These are phyloP conservation scores for Podargus strigoides DNA, from an alignment of 2,797 vertebrate genomes.

Conservation along the genomic window DNA sequence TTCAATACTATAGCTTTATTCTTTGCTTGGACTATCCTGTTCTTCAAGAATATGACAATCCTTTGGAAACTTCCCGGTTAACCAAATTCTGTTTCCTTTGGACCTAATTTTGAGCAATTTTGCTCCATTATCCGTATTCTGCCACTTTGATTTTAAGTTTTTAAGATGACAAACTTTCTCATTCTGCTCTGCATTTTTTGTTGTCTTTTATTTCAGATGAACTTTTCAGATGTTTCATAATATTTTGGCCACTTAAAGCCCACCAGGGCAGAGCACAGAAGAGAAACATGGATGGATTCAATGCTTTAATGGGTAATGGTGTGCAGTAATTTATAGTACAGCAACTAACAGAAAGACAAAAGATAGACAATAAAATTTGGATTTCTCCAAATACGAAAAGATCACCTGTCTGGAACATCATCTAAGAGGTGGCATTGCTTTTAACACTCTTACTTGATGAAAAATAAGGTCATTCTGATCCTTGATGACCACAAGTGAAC, in stretches of 20 bases:
- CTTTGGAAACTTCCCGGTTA: background rate
- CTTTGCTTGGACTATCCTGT: background rate
- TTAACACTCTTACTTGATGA: background rate
- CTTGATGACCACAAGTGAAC: background rate
- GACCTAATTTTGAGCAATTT: background rate
- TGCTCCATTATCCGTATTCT: background rate
- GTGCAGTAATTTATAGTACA: background rate
- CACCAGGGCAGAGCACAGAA: background rate
- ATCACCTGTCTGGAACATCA: background rate
- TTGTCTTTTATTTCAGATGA: background rate
- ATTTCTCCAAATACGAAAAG: background rate
- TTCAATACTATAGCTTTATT: background rate
- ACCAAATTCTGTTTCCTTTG: background rate
- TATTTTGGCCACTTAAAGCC: background rate
- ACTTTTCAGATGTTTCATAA: background rate
- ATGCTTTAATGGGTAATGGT: rapidly evolving
- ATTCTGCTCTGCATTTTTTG: background rate
- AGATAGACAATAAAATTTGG: background rate
- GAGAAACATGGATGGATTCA: background rate
- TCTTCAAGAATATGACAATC: background rate
- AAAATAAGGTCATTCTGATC: background rate
- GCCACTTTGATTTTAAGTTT: background rate
- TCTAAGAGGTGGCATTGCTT: background rate
- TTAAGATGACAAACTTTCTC: background rate
- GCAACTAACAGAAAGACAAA: background rate